phyloP scores from a whole-genome alignment of 2,797 vertebrate genomes.

The Scolopax rusticola region DNA sequence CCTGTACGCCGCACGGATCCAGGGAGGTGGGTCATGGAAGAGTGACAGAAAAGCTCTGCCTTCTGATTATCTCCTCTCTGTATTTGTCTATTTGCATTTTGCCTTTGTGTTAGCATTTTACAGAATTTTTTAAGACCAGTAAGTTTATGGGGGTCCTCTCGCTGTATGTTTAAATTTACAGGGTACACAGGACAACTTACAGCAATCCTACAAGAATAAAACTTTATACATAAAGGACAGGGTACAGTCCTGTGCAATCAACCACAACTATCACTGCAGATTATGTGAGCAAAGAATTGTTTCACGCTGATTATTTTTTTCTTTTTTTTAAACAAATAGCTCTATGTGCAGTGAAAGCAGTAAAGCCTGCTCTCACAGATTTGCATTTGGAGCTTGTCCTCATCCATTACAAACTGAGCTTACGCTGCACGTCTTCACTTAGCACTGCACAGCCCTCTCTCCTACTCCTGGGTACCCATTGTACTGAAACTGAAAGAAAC shows the following conservation, averaged over 20 bases:
- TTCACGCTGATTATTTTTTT: neutral
- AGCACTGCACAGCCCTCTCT: neutral
- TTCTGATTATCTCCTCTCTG: neutral
- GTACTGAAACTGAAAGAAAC: neutral
- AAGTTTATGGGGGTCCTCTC: neutral
- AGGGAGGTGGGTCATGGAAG: neutral
- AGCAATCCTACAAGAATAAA: neutral
- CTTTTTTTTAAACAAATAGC: neutral
- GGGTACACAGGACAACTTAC: neutral
- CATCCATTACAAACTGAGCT: neutral
- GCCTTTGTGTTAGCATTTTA: neutral
- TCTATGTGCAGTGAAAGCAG: neutral
- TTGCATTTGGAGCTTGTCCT: neutral
- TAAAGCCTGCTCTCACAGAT: neutral
- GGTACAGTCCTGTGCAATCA: neutral
- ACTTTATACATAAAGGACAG: neutral
- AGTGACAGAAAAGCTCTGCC: neutral
- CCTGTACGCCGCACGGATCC: rapidly evolving
- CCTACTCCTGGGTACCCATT: neutral
- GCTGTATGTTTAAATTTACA: neutral
- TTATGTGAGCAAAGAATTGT: neutral
- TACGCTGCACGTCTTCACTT: neutral
- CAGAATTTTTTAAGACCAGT: neutral
- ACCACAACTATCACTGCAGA: neutral
- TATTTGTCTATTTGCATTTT: neutral